phyloP scores from a whole-genome alignment of 2,113 vertebrate genomes.

The Coryphaenoides rupestris region DNA sequence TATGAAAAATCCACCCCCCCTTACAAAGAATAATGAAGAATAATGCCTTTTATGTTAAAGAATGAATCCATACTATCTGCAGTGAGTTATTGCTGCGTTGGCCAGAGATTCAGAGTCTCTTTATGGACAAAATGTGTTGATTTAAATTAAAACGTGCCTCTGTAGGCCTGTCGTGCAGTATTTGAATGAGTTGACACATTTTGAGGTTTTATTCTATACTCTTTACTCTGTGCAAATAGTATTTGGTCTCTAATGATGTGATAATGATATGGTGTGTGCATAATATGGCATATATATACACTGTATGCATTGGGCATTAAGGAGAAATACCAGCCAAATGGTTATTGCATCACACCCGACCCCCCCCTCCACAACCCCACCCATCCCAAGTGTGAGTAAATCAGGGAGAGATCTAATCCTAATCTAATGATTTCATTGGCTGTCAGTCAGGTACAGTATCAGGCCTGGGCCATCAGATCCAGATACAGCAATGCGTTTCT shows the following conservation, averaged over 20 bases:
- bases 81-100: too few relatives aligned
- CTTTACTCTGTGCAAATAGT: slow-evolving; percentile 29
- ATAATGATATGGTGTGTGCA: too few relatives aligned
- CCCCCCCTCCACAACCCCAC: slow-evolving; percentile 40
- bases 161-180: too few relatives aligned
- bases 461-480: slow-evolving; percentile 30
- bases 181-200: too few relatives aligned
- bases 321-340: slow-evolving; percentile 67
- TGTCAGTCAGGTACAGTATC: slow-evolving; percentile 37
- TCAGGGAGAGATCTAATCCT: slow-evolving; percentile 68
- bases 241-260: too few relatives aligned
- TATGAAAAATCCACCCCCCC: too few relatives aligned
- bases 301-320: slow-evolving; percentile 72
- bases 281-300: too few relatives aligned
- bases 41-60: background rate
- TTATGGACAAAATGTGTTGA: too few relatives aligned
- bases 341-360: slow-evolving; percentile 67
- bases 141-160: too few relatives aligned
- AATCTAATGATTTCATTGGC: slow-evolving; percentile 70
- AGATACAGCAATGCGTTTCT: slow-evolving; percentile 22
- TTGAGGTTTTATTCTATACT: too few relatives aligned
- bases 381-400: slow-evolving; percentile 55
- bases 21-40: slow-evolving; percentile 22
- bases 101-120: too few relatives aligned
- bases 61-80: too few relatives aligned